These are phyloP conservation scores for Sebastes elongatus DNA, from an alignment of 2,797 vertebrate species.

Conservation along the genomic window DNA sequence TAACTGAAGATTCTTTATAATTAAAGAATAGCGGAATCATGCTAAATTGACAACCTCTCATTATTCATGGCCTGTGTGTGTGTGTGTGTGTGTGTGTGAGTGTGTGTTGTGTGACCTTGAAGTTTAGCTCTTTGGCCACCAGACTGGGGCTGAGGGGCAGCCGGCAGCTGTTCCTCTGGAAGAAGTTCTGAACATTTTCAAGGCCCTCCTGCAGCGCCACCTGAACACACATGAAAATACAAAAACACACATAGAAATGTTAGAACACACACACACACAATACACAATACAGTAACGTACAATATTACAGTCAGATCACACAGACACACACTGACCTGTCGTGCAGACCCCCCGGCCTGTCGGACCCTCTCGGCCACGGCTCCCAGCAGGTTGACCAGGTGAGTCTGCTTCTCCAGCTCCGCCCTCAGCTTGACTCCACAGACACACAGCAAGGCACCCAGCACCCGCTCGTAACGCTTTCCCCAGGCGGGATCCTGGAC, in stretches of 20 bases:
- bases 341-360: constrained; percentile 88
- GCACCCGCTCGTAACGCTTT: constrained; percentile 88
- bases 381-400: constrained; percentile 90
- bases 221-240: constrained; percentile 49
- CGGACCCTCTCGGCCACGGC: constrained; percentile 94
- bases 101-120: constrained; percentile 85
- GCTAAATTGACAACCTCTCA: no score
- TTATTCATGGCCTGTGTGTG: no score
- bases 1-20: no score
- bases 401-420: constrained; percentile 92
- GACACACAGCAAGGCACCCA: constrained; percentile 92
- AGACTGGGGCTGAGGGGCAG: constrained; percentile 95
- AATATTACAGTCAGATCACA: neutral
- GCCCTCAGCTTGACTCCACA: constrained; percentile 89
- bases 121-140: constrained; percentile 93
- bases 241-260: neutral
- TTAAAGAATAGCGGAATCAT: no score
- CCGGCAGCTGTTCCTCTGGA: constrained; percentile 90
- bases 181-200: constrained; percentile 92
- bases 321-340: constrained; percentile 85
- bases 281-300: neutral
- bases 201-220: constrained; percentile 91
- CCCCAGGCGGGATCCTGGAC: constrained; percentile 91
- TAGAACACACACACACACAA: constrained; percentile 7
- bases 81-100: neutral